A percentile compares a stretch with the other conserved stretches of the same genome.
These are phyloP conservation scores for Balanococcus diminutus DNA, from an alignment of 2,888 invertebrate species.

Conservation along the genomic window DNA sequence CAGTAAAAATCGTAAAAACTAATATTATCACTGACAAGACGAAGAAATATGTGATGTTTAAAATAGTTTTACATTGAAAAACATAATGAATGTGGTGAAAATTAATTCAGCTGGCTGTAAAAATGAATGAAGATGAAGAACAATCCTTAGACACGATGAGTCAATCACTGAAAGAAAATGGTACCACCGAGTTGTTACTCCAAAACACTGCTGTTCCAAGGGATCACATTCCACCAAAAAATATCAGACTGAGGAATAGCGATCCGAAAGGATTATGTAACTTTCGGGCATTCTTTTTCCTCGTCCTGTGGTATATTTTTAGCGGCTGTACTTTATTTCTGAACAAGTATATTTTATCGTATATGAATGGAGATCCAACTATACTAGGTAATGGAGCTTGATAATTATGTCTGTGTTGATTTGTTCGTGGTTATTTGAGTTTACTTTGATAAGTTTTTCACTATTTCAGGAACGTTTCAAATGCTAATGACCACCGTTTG, in stretches of 20 bases:
- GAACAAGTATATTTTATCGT: constrained; percentile 78
- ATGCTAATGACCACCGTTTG: constrained; percentile 76
- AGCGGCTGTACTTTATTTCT: constrained; percentile 78
- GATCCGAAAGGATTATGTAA: constrained; percentile 64
- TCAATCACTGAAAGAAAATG: constrained; percentile 21
- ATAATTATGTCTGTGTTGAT: no score
- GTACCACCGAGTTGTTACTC: constrained; percentile 4
- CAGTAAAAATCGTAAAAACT: neutral
- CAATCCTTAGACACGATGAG: neutral
- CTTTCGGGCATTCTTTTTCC: constrained; percentile 68
- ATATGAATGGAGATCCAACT: constrained; percentile 74
- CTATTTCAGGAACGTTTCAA: constrained; percentile 72
- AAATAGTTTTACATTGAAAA: neutral
- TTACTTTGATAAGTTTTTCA: constrained; percentile 37
- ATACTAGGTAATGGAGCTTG: constrained; percentile 67
- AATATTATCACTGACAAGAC: neutral
- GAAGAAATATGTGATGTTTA: neutral
- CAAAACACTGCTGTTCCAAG: neutral
- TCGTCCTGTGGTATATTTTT: constrained; percentile 76
- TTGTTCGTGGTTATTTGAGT: no score
- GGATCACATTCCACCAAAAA: constrained; percentile 31
- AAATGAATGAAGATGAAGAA: constrained; percentile 15
- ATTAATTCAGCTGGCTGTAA: neutral
- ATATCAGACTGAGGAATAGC: constrained; percentile 38
- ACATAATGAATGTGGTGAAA: neutral